Percentiles rank a stretch among this genome's conserved stretches.
Conservation (phyloP, 92 coral and sea anemone genomes). For the Palythoa grandis region DNA sequence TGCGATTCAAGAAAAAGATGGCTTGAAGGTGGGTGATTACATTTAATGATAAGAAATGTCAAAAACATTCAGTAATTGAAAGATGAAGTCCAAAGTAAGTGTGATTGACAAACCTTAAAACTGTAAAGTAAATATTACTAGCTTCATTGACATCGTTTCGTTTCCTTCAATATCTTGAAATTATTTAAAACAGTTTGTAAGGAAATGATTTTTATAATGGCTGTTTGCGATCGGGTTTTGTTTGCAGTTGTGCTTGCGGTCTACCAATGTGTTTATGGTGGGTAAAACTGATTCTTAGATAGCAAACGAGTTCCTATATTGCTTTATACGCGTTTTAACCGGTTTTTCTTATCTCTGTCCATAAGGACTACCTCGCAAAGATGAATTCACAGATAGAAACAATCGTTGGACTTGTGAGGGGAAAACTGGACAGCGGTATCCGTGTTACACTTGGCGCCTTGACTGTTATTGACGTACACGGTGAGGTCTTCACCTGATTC, state of each 20-base stretch:
- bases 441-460: slow-evolving; percentile 94
- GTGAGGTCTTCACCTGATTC: slow-evolving; percentile 45
- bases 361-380: slow-evolving; percentile 76
- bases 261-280: neutral
- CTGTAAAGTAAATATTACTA: neutral
- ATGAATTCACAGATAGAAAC: slow-evolving; percentile 89
- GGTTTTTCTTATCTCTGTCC: neutral
- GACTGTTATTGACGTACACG: slow-evolving; percentile 97
- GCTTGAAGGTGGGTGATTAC: slow-evolving; percentile 78
- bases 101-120: neutral
- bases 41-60: too few species aligned
- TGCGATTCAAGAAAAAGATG: slow-evolving; percentile 81
- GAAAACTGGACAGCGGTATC: slow-evolving; percentile 92
- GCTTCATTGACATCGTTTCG: too few species aligned
- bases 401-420: slow-evolving; percentile 95
- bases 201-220: too few species aligned
- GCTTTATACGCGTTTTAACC: neutral
- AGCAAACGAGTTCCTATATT: too few species aligned
- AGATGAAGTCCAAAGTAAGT: too few species aligned
- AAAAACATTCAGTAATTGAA: too few species aligned
- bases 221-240: too few species aligned
- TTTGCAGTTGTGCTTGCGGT: neutral
- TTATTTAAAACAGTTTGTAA: too few species aligned
- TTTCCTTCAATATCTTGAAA: too few species aligned
- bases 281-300: too few species aligned